Percentiles rank a stretch among this genome's conserved stretches.
phyloP scores from a whole-genome alignment of 2,113 vertebrate genomes.

The Empidonax alnorum region DNA sequence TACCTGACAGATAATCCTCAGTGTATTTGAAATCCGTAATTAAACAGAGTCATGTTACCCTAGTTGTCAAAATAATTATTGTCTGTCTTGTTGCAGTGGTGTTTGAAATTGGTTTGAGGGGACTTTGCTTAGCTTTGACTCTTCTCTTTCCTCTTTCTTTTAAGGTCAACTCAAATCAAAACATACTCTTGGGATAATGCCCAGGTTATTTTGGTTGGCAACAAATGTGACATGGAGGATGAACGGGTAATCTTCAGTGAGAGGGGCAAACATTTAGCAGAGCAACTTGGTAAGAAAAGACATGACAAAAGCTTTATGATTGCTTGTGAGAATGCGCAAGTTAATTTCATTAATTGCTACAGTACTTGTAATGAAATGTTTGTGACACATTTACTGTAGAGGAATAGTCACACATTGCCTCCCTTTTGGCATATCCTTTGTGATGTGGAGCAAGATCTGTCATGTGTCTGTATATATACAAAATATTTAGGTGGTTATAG shows the following conservation, averaged over 20 bases:
- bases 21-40: not conserved
- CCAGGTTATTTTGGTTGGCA: conserved; percentile 94
- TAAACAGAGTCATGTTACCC: not conserved
- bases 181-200: conserved; percentile 98
- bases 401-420: not conserved
- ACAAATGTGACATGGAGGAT: conserved; percentile 98
- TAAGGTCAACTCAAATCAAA: conserved; percentile 98
- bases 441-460: not conserved
- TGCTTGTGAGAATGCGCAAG: not conserved
- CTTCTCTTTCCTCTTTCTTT: conserved; percentile 12
- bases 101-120: not conserved
- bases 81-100: not conserved
- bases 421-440: not conserved
- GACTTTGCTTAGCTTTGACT: conserved; percentile 20
- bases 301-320: not conserved
- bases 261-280: conserved; percentile 90
- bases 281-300: conserved; percentile 90
- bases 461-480: not conserved
- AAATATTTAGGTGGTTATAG: not conserved
- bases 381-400: not conserved
- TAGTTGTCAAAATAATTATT: conserved; percentile 5
- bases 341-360: not conserved
- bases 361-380: not conserved
- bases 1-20: not conserved
- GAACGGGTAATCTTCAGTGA: conserved; percentile 92